Evolutionary conservation across 1,140 invertebrate species (phyloP), one percentile per base, ranked within the genome.

Genomic region (Ctenoplectra terminalis): DNA sequence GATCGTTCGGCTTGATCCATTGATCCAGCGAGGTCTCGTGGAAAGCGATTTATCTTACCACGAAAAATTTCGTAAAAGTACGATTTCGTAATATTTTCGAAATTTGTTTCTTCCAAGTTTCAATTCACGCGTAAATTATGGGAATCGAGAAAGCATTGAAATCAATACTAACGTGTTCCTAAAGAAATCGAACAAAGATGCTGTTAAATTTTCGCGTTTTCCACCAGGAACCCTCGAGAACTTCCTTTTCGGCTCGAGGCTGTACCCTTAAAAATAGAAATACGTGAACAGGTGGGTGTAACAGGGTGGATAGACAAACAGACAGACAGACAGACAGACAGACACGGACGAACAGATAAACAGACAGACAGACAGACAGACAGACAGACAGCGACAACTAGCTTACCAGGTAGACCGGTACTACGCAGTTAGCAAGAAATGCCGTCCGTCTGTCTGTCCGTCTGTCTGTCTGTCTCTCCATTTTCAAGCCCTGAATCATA

Each of bases 331-430:
- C 81, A 89, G 78, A 90, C 77, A 89, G 60, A 90, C 61, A 82
- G 52, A 84, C 82, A 85, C 83, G 83, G 73, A 87, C 81, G 84
- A 66, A 90, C 83, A 82, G 82, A 89, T 63, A 82, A 80, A 90
- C 79, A 91, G 82, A 91, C 86, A 90, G 87, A 91, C 88, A 90
- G 90, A 92, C 87, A 92, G 89, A 91, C 83, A 93, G 86, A 91
- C 88, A 90, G 90, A 92, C 87, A 92, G 89, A 91, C 83, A 93
- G 86, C 87, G 86, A 93, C 82, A 92, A 85, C 90, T 92, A 91
- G 92, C 91, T 93, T 93, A 93, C 91, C 90, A 90, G 86, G 86
- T 81, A 87, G 90, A 89, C 88, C 86, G 87, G 88, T 90, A 88
- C 89, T 91, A 88, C 79, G 81, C 70, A 80, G 82, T 87, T 85